Base-by-base conservation (phyloP, 2,797 vertebrate species). In the Poecile montanus region DNA sequence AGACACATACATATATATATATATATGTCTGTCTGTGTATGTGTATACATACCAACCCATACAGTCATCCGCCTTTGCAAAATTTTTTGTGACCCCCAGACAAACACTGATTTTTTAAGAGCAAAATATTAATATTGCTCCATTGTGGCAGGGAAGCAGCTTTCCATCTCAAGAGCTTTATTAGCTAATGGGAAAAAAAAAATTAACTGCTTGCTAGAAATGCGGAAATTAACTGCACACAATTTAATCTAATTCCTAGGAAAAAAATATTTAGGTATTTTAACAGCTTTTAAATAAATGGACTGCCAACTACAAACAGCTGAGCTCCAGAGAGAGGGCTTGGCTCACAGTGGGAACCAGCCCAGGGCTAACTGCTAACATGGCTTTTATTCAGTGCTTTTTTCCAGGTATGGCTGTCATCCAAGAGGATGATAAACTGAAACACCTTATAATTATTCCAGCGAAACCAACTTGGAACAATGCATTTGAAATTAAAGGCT, bases 381-480 rank as follows among this genome's bases (percentile, higher is more conserved):
- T 79, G 83, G 45, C 50, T 90, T 85, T 74, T 93, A 73, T 79
- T 91, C 71, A 10, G n/a, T 79, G 63, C 30, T 40, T 65, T 93
- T 78, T 88, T 70, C 79, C 89, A 91, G 87, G 82, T 95, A 96
- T 3, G 25, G 81, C 78, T 95, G 86, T 77, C 86, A 68, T 87
- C 92, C 91, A 73, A 88, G 54, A 70, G 48, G 63, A 91, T 66
- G 83, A 91, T 90, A 60, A 94, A 95, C 83, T 86, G 70, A 83
- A 94, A 73, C 90, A 93, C 90, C 85, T 94, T 81, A 50, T 84
- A 88, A 95, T 95, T 96, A 94, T 75, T 91, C 66, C 62, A 78
- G 82, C 62, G 62, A 92, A 96, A 89, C 1, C 57, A 75, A 32
- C 89, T 63, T 68, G 75, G 88, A 96, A 84, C 51, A 84, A 86